Conservation (phyloP, 2,113 vertebrate genomes). For the Mormoops blainvillei region DNA sequence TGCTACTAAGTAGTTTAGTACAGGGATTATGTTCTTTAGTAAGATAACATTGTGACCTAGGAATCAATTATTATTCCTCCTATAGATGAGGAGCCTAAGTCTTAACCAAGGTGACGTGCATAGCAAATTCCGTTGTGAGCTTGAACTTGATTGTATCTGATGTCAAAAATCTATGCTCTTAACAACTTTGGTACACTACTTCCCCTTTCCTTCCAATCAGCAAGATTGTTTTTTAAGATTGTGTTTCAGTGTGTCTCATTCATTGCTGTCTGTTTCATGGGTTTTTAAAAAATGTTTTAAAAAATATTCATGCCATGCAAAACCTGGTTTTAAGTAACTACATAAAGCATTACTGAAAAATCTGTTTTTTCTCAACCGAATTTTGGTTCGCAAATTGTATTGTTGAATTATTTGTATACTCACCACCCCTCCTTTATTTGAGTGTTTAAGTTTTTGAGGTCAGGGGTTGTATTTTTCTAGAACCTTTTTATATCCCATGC, state of each 20-base stretch:
- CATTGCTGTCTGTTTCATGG: not conserved
- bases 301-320: not conserved
- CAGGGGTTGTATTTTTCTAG: not conserved
- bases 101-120: not conserved
- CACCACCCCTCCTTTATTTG: not conserved
- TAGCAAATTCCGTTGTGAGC: not conserved
- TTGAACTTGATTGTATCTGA: not conserved
- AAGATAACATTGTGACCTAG: accelerated
- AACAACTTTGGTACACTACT: not conserved
- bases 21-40: not conserved
- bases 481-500: not conserved
- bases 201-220: not conserved
- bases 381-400: not conserved
- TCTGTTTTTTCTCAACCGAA: not conserved
- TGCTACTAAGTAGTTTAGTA: not conserved
- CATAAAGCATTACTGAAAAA: not conserved
- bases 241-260: not conserved
- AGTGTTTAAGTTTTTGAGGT: not conserved
- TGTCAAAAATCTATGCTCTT: not conserved
- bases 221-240: not conserved
- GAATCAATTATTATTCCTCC: not conserved
- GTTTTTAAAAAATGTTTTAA: not conserved
- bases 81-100: not conserved
- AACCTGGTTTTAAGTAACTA: not conserved
- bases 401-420: not conserved